Evolutionary conservation across 2,113 vertebrate species (phyloP).

Genomic region (Embiotoca jacksoni): DNA sequence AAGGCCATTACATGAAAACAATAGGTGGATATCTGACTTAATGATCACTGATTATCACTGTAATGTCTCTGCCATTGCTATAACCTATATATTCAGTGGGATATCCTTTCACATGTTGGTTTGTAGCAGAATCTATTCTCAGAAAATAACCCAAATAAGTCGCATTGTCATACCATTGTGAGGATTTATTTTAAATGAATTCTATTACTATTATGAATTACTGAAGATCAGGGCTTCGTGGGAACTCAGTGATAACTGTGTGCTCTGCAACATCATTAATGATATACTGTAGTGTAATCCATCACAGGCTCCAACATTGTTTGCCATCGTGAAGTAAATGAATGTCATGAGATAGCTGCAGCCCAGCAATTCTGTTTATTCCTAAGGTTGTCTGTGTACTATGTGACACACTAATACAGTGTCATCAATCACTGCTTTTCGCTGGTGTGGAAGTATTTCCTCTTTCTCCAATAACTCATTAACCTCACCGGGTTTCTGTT

Average conservation of each 20-base stretch:
- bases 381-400: constrained; percentile 63
- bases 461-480: constrained; percentile 84
- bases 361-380: constrained; percentile 52
- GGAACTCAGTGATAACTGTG: constrained; percentile 53
- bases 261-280: constrained; percentile 24
- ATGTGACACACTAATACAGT: constrained; percentile 65
- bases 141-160: too few relatives aligned
- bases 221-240: constrained; percentile 32
- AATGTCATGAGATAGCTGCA: constrained; percentile 65
- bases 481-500: constrained; percentile 63
- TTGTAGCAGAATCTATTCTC: too few relatives aligned
- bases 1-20: constrained; percentile 60
- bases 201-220: constrained; percentile 1
- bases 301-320: constrained; percentile 70
- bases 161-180: not conserved
- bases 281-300: constrained; percentile 66
- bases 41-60: constrained; percentile 29
- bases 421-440: constrained; percentile 77
- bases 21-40: constrained; percentile 47
- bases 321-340: constrained; percentile 67
- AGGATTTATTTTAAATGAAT: constrained; percentile 24
- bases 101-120: constrained; percentile 22
- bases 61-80: not conserved
- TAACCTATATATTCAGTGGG: constrained; percentile 18
- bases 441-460: constrained; percentile 75